Evolutionary conservation across 2,113 vertebrate species (phyloP), one percentile per base, ranked within the genome.

Genomic region (Microcebus jonahi): DNA sequence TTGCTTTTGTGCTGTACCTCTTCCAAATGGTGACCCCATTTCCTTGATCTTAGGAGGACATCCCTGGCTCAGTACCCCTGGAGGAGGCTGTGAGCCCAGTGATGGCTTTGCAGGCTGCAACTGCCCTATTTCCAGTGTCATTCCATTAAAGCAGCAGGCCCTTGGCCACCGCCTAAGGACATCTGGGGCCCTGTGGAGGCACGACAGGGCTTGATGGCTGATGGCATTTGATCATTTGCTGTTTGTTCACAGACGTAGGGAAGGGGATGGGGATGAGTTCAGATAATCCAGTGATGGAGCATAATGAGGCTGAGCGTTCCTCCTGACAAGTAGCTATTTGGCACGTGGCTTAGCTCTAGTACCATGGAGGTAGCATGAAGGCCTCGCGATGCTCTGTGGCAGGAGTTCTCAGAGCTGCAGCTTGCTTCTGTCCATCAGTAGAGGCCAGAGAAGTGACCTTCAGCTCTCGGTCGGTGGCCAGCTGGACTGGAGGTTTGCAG

Each of bases 301-400:
- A 48, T 29, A 87, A 15, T 88, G 75, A 77, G 59, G 79, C 55
- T 31, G 75, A 95, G 18, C 61, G 89, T 65, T 77, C 87, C 90
- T 97, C 68, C 88, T 93, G 59, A 85, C 97, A 96, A 93, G n/a
- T 70, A 95, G 96, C 96, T 95, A 53, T 97, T 94, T 96, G 88
- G 63, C 71, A 25, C 80, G 50, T 97, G n/a, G 29, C 77, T 96
- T 96, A 75, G 57, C n/a, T 91, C 59, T 68, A 57, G 36, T 76
- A 59, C 17, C 36, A 1, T 53, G 29, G 63, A 70, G 65, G 75
- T 84, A 94, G 80, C 63, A 53, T 80, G 95, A 88, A 97, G 96
- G 15, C 57, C 39, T 87, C 63, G 39, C 65, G 53, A 55, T 96
- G 20, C 86, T 88, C 71, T 90, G 91, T 90, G 91, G 75, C 53